Base-by-base conservation (phyloP, 2,888 invertebrate species). In the Encarsia formosa region DNA sequence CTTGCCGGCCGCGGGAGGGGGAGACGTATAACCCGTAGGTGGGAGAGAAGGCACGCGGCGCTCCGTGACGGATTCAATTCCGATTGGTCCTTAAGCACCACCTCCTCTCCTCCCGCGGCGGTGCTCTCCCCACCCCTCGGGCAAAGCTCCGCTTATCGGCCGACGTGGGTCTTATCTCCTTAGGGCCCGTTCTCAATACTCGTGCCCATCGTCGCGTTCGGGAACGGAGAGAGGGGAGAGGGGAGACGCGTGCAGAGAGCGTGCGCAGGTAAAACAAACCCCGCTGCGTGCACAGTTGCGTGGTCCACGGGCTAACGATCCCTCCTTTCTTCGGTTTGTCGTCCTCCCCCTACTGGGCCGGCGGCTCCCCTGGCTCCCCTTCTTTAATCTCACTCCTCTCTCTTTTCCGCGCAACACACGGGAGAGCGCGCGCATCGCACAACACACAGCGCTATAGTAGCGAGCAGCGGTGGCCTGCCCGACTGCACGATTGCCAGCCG, bases 61-160 rank as follows among this genome's bases (percentile, higher is more conserved):
- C 66, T 72, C n/a, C 76, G 77, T 78, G 78, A 79, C 79, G 79
- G 79, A 79, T 79, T 77, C 77, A 73, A 76, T 78, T 77, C 78
- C 78, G 74, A 81, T 81, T 81, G 80, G 81, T 77, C 75, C 77
- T 73, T 70, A 71, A 75, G 74, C 75, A 74, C 68, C 69, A 65
- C 71, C 71, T 69, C 70, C 72, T 15, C 34, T 34, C 34, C n/a
- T 44, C 22, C 45, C 43, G 44, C 15, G 38, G 19, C 19, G 19
- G 6, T 18, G 15, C 34, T 18, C 18, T 34, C 34, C 34, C 18
- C n/a, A n/a, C n/a, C n/a, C n/a, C n/a, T n/a, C n/a, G n/a, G n/a
- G n/a, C n/a, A n/a, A n/a, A n/a, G n/a, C n/a, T n/a, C n/a, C n/a
- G n/a, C n/a, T n/a, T n/a, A n/a, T n/a, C n/a, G n/a, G n/a, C n/a